A percentile compares a stretch with the other conserved stretches of the same genome.
These are phyloP conservation scores for Ceratosolen solmsi DNA, from an alignment of 1,140 invertebrate genomes.

Conservation along the genomic window DNA sequence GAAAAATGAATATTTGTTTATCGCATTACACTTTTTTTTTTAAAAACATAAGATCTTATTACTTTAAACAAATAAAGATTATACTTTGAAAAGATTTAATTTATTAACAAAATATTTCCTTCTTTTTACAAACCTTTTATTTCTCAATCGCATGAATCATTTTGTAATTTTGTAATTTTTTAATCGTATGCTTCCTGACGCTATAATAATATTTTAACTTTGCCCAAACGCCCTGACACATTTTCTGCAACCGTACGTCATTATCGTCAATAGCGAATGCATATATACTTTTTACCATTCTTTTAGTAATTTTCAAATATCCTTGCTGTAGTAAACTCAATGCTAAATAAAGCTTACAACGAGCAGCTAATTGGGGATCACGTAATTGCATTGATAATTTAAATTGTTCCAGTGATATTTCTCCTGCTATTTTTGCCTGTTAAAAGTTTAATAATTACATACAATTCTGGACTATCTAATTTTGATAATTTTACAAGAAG, in stretches of 20 bases:
- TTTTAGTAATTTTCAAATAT: slow-evolving; percentile 77
- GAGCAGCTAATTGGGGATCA: slow-evolving; percentile 84
- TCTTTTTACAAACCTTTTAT: neutral
- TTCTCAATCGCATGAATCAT: slow-evolving; percentile 11
- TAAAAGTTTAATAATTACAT: slow-evolving; percentile 54
- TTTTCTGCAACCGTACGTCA: slow-evolving; percentile 80
- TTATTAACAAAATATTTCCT: slow-evolving; percentile 21
- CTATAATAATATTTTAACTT: slow-evolving; percentile 80
- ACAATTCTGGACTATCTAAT: slow-evolving; percentile 24
- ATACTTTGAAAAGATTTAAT: slow-evolving; percentile 49
- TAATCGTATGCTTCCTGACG: slow-evolving; percentile 51
- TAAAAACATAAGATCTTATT: slow-evolving; percentile 44
- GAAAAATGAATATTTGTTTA: slow-evolving; percentile 20
- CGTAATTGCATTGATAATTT: slow-evolving; percentile 84
- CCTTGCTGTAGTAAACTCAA: slow-evolving; percentile 90
- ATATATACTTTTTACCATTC: slow-evolving; percentile 80
- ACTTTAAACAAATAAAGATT: slow-evolving; percentile 36
- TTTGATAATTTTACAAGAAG: slow-evolving; percentile 43
- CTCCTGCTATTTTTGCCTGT: slow-evolving; percentile 88
- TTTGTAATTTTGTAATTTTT: neutral
- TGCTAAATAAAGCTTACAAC: slow-evolving; percentile 89
- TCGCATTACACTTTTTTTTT: slow-evolving; percentile 41
- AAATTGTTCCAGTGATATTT: slow-evolving; percentile 89
- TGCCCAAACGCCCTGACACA: slow-evolving; percentile 90
- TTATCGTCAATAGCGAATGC: slow-evolving; percentile 72